Percentiles rank a stretch among this genome's conserved stretches.
phyloP scores from a whole-genome alignment of 2,888 invertebrate genomes.

The Cheilosia impressa region DNA sequence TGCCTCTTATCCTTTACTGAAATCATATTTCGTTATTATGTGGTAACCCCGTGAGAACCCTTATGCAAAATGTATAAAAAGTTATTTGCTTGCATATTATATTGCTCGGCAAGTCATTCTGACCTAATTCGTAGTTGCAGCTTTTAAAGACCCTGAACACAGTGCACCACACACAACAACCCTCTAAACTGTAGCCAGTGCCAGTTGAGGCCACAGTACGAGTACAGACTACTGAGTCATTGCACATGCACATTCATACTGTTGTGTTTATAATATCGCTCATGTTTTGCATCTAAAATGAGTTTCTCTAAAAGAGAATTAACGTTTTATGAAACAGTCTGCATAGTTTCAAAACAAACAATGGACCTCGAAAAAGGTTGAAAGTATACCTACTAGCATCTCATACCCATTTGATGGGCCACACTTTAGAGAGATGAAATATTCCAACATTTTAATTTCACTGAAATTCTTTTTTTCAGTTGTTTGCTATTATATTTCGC shows the following conservation, averaged over 20 bases:
- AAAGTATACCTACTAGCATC: too few relatives aligned
- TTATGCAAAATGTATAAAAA: background rate
- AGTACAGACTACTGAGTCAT: background rate
- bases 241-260: conserved; percentile 25
- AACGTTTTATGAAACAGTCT: conserved; percentile 43
- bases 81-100: background rate
- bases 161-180: background rate
- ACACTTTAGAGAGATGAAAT: background rate
- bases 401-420: too few relatives aligned
- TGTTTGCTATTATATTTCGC: conserved; percentile 23
- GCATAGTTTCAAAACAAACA: conserved; percentile 57
- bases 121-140: background rate
- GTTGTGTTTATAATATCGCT: conserved; percentile 23
- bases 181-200: background rate
- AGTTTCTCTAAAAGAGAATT: conserved; percentile 39
- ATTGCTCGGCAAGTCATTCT: background rate
- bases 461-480: conserved; percentile 19
- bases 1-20: too few relatives aligned
- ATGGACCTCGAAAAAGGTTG: conserved; percentile 5
- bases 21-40: background rate
- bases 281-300: conserved; percentile 28
- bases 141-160: background rate
- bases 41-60: background rate
- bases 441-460: conserved; percentile 40
- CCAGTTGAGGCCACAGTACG: background rate